Evolutionary conservation across 2,888 invertebrate species (phyloP).

Genomic region (Noctuana brunneofusca): DNA sequence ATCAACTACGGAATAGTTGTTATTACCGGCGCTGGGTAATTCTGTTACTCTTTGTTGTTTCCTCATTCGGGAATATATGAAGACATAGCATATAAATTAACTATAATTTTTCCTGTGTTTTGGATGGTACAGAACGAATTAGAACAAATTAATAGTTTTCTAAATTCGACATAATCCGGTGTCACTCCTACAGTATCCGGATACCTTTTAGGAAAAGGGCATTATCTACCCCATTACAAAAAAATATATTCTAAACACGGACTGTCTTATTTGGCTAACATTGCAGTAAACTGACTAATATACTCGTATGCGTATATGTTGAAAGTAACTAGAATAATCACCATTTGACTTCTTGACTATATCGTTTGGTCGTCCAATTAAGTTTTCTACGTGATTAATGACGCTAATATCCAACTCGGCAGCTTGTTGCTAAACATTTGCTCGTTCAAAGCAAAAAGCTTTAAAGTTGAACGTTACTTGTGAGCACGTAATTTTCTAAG

Average conservation of each 20-base stretch:
- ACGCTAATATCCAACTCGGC: slow-evolving; percentile 47
- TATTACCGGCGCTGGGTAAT: neutral
- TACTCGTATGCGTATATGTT: no score
- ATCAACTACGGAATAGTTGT: no score
- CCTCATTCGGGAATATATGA: neutral
- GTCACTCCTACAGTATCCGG: no score
- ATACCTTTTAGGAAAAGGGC: no score
- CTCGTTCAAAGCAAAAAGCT: slow-evolving; percentile 23
- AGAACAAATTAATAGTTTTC: neutral
- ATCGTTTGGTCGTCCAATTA: slow-evolving; percentile 65
- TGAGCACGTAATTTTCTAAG: slow-evolving; percentile 27
- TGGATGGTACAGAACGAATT: neutral
- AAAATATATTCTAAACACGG: no score
- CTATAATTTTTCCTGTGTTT: neutral
- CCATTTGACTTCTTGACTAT: neutral
- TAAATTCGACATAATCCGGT: no score
- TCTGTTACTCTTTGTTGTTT: neutral
- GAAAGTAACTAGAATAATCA: slow-evolving; percentile 10
- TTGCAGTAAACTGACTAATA: no score
- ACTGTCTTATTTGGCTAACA: no score
- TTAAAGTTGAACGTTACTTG: slow-evolving; percentile 20
- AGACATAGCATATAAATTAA: neutral
- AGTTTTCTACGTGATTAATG: slow-evolving; percentile 73
- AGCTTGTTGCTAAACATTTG: slow-evolving; percentile 29
- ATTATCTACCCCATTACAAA: no score